These are phyloP conservation scores for Scaptomyza montana DNA, from an alignment of 1,140 invertebrate genomes.

Conservation along the genomic window DNA sequence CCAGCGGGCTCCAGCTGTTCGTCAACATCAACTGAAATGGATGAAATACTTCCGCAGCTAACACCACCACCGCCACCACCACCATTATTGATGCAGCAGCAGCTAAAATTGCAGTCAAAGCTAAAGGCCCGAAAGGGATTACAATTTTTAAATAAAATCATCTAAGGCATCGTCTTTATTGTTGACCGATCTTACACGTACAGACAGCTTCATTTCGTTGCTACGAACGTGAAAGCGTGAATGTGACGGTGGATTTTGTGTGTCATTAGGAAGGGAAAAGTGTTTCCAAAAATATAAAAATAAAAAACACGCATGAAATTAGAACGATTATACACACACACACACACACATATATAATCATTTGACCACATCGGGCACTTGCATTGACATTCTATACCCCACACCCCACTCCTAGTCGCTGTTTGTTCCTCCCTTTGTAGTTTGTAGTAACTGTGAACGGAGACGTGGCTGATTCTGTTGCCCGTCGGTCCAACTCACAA, in stretches of 20 bases:
- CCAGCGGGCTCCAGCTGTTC: constrained; percentile 28
- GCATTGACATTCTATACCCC: background rate
- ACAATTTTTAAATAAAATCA: constrained; percentile 68
- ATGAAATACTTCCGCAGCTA: constrained; percentile 45
- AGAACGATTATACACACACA: background rate
- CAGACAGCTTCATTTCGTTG: no score
- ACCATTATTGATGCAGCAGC: constrained; percentile 18
- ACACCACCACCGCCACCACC: constrained; percentile 54
- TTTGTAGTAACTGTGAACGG: background rate
- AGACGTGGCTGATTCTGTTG: background rate
- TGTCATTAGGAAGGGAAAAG: constrained; percentile 17
- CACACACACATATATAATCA: constrained; percentile 14
- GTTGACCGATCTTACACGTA: background rate
- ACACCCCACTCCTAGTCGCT: no score
- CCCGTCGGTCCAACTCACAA: constrained; percentile 1
- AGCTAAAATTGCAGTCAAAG: constrained; percentile 37
- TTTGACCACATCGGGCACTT: constrained; percentile 17
- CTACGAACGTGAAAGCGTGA: no score
- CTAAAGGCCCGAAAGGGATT: constrained; percentile 35
- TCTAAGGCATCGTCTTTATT: constrained; percentile 40
- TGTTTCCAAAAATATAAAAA: constrained; percentile 5
- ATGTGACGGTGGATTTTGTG: background rate
- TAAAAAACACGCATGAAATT: background rate
- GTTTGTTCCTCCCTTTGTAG: background rate
- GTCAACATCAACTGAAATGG: constrained; percentile 56